Evolutionary conservation across 2,797 vertebrate genomes (phyloP), one percentile per base, ranked within the genome.

Genomic region (Squalus acanthias): DNA sequence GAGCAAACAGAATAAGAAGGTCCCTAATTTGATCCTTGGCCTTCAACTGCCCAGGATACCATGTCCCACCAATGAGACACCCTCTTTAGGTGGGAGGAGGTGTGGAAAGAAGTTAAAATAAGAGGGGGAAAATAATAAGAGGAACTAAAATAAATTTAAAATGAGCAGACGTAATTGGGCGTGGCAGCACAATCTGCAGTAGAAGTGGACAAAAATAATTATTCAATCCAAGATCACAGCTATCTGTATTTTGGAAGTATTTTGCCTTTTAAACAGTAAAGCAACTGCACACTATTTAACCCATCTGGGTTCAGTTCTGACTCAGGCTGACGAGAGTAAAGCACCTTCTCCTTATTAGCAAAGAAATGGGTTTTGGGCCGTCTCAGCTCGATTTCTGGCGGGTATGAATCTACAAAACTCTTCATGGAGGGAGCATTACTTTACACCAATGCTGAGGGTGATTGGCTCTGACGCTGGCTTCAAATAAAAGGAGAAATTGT

Each of bases 401-500:
- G 57, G 20, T 39, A 22, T 63, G 39, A 17, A 67, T 93, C 17
- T 15, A 39, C n/a, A 67, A 20, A 17, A 65, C 33, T 33, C 26
- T 39, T 65, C n/a, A 4, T 4, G 33, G 26, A 63, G 10, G 60
- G 57, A 33, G 57, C 12, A 63, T 33, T 2, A 65, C 57, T 17
- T 63, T 63, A 17, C 13, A 63, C 15, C 13, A 65, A 4, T 20
- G 15, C 57, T 65, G 57, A 39, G 15, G 60, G 57, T 33, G 60
- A 91, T 33, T 82, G 79, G 2, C 33, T 76, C 33, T 76, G 74
- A 46, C 17, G 8, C 46, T 50, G 20, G 46, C 46, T 50, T 85
- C 82, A 85, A 85, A 85, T 46, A 22, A 85, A 50, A 85, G n/a
- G 96, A 97, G 50, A 88, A 24, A 91, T 65, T 65, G 33, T 8